Base-by-base conservation (phyloP, 2,797 vertebrate species). In the Nannoperca obscura region DNA sequence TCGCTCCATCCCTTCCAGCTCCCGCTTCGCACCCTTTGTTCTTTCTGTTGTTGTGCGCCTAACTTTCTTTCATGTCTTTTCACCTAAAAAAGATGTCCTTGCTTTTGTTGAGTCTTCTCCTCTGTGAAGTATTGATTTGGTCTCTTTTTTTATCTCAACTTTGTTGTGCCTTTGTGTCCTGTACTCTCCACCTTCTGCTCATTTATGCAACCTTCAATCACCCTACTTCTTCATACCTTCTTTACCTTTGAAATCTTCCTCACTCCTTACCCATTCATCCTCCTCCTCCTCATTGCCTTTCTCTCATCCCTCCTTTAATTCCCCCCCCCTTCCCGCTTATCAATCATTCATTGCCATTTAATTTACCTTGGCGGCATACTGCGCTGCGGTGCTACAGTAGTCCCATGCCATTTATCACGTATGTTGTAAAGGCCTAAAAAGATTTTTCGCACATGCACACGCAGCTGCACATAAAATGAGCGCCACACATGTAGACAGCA, bases 21-120 rank as follows among this genome's bases (percentile, higher is more conserved):
- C 54, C 62, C 9, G 14, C 49, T 78, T 72, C 52, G 20, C 61
- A 17, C 40, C 47, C 83, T 79, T 89, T 91, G 78, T 88, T 88
- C 79, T 86, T 57, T 24, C 24, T 24, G 52, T 70, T 81, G 75
- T 70, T 19, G 22, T 14, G 34, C 64, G 76, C 59, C 11, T 34
- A 81, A 86, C 74, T 76, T 83, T 74, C 81, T 85, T 82, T 84
- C 67, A 83, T 80, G 68, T 79, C 4, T 59, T 53, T 22, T 72
- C 19, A 49, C 52, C 38, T 49, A 66, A 36, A 66, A 68, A 75
- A 72, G 65, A 53, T 17, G 42, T 65, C 62, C 61, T 78, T 74
- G 49, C 67, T 85, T 81, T 76, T 71, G 47, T 84, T 20, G 38
- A 40, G n/a, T 30, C 47, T 34, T 70, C 68, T 72, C 47, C 36